phyloP scores from a whole-genome alignment of 2,113 vertebrate species.

The Chamaetylas fuelleborni region DNA sequence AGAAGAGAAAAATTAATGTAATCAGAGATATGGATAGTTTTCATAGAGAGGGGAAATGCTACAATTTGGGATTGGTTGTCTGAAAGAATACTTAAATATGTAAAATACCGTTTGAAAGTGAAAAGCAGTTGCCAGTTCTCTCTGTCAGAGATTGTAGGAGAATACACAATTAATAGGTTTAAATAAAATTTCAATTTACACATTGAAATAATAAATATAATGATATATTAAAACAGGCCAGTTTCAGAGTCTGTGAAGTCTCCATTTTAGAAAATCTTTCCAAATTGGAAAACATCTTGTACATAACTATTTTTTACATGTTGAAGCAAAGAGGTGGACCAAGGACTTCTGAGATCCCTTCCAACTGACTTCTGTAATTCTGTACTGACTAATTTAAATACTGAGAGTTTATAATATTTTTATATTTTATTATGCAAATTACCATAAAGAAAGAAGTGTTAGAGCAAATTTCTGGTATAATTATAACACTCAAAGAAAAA shows the following conservation, averaged over 20 bases:
- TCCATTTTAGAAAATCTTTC: background rate
- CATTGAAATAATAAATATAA: background rate
- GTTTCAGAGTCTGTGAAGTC: background rate
- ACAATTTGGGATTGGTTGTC: background rate
- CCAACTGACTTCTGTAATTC: background rate
- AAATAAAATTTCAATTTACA: background rate
- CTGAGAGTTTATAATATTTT: background rate
- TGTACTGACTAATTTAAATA: background rate
- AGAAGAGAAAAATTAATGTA: background rate
- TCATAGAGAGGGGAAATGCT: background rate
- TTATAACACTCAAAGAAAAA: background rate
- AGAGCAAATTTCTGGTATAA: background rate
- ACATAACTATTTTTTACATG: background rate
- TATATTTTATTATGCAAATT: background rate
- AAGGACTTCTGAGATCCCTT: background rate
- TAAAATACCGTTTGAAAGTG: background rate
- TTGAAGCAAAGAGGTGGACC: background rate
- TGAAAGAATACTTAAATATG: background rate
- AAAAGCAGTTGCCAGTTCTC: background rate
- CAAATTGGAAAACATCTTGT: background rate
- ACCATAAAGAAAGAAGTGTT: background rate
- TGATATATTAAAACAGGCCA: background rate
- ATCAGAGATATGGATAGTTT: background rate
- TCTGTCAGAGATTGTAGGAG: background rate
- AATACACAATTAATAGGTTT: background rate